Evolutionary conservation across 2,888 invertebrate species (phyloP), one percentile per base, ranked within the genome.

Genomic region (Arge pagana): DNA sequence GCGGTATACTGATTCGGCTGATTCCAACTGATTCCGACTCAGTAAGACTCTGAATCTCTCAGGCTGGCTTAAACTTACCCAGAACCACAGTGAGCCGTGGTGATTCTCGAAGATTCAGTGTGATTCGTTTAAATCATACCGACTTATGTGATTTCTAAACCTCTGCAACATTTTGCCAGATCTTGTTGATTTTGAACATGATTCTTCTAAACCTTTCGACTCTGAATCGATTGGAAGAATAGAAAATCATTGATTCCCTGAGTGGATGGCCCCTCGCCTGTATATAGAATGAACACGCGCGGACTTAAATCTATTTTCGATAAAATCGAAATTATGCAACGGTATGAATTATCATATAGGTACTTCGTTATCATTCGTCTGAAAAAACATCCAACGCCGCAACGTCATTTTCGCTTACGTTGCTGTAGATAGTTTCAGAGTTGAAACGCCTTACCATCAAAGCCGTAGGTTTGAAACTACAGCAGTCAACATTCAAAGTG

Each of bases 381-480:
- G 26, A 26, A 26, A 26, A 2, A 10, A 26, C 10, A 24, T 39
- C 39, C n/a, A 39, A 11, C 5, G 24, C 24, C 4, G 10, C 24
- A 11, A 24, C 23, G 16, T 39, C 39, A 11, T 24, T n/a, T 3
- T 39, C 39, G 24, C 6, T 23, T 4, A 24, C n/a, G 11, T n/a
- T 23, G 3, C 3, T 11, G 24, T 39, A 39, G 11, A 39, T 11
- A 10, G 39, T 39, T 39, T 39, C 39, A 10, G 39, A 11, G 16
- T 39, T 39, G 39, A 39, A 39, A 11, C 39, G 4, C 24, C 11
- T 23, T 15, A 39, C 7, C 39, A 39, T 39, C 13, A 13, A 13
- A 26, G 26, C 36, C 5, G 42, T 42, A 3, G 50, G 50, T 36
- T 33, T 23, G 18, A 50, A 50, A 4, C 42, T 26, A 15, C 50